Base-by-base conservation (phyloP, 2,113 vertebrate species). In the Silurus meridionalis region DNA sequence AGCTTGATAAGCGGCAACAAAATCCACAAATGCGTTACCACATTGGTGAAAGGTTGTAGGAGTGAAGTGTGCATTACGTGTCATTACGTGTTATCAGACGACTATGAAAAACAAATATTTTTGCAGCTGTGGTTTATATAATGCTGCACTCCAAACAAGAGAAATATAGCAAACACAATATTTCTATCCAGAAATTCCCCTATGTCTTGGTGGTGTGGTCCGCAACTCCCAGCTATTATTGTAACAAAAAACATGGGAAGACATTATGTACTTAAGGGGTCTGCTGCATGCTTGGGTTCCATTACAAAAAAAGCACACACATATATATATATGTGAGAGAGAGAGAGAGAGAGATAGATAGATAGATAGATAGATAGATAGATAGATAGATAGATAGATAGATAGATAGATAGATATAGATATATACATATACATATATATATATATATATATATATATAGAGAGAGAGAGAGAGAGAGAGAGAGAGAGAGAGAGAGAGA, bases 151-250 rank as follows among this genome's bases (percentile, higher is more conserved):
- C 83, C 79, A 80, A 64, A 86, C 28, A 53, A 86, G 60, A 72
- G 23, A 83, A 86, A 86, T 85, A 86, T 82, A 71, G 67, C 71
- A 86, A 87, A 86, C 82, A 90, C 58, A 87, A 88, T 84, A 64
- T 88, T 85, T 89, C 53, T 82, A 28, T 64, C 25, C 75, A 82
- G 82, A 86, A 87, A 90, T 85, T 82, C 71, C 78, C 85, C 82
- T 48, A 84, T 86, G 86, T 84, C 85, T 88, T 91, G 88, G 86
- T 89, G 82, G 89, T 90, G 84, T 91, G 88, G 88, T 82, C 83
- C 72, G 19, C 75, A 82, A 64, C 79, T 86, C 53, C 6, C 58
- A 61, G 57, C 53, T 83, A 90, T 90, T 83, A 53, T 91, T 90
- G 64, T 86, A 89, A 87, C 53, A 90, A 83, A 84, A 91, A 91